Evolutionary conservation across 2,888 invertebrate species (phyloP), one percentile per base, ranked within the genome.

Genomic region (Agrilus mali): DNA sequence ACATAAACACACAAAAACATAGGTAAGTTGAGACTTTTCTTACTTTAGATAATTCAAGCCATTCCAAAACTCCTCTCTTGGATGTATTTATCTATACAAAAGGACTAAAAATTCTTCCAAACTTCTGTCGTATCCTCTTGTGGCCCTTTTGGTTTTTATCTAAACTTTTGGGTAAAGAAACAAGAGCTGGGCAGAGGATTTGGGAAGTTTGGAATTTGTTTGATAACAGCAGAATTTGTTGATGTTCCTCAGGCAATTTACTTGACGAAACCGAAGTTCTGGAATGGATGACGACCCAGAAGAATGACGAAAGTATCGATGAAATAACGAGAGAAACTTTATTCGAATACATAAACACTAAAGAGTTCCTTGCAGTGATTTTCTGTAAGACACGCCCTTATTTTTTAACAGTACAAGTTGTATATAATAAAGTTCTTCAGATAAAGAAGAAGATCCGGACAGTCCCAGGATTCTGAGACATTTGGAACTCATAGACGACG

Each of bases 271-370:
- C 73, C 38, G 82, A 85, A 63, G 89, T 93, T 6, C 73, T 93
- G 53, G 82, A 86, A 55, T 93, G 93, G 93, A 87, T 93, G 78
- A 75, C 86, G 46, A 82, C 83, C 63, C 92, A 93, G 65, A 88
- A 90, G 63, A 84, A 85, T 64, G 92, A 93, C 63, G 86, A 86
- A 63, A 90, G 88, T 60, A 89, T 93, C 53, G 88, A 89, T 64
- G 86, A 88, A 64, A 87, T 93, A 49, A 81, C 86, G 58, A 76
- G 93, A 56, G 86, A 88, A 40, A 77, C 78, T 56, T 71, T 93
- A 35, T 78, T 78, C 61, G 83, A 86, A 59, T 86, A 87, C 66
- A 89, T 93, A 55, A 86, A 84, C 59, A 83, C 82, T 31, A 88
- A 88, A 67, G 92, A 93, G 66, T 93, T 92, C 70, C 71, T 93